These are phyloP conservation scores for Oxyura jamaicensis DNA, from an alignment of 2,113 vertebrate species.

Conservation along the genomic window DNA sequence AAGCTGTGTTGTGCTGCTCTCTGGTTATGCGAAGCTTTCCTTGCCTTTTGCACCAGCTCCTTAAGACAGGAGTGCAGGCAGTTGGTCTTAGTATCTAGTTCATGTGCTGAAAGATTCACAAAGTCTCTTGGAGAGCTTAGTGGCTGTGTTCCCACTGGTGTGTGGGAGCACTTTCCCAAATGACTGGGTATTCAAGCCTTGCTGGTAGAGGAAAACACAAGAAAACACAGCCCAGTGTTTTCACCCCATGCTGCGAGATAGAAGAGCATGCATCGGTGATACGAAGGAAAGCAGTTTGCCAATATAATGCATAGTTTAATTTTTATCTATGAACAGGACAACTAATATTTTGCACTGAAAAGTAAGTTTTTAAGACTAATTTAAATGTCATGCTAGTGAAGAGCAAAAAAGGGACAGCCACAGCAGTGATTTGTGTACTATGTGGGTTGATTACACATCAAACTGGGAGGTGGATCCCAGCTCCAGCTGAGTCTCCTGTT, in stretches of 20 bases:
- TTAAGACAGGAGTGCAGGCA: accelerated
- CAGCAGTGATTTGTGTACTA: neutral
- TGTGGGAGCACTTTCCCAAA: neutral
- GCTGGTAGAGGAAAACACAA: neutral
- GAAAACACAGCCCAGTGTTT: neutral
- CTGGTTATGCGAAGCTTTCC: neutral
- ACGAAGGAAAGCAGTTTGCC: neutral
- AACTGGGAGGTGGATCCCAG: neutral
- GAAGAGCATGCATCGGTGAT: neutral
- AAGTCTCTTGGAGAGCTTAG: neutral
- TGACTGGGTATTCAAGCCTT: neutral
- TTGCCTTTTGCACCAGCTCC: neutral
- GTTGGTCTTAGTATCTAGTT: too few relatives aligned
- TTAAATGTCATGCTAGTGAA: neutral
- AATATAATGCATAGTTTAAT: neutral
- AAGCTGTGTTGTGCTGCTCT: neutral
- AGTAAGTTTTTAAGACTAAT: neutral
- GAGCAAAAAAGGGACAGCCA: neutral
- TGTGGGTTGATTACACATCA: neutral
- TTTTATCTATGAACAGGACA: neutral
- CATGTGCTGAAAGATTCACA: neutral
- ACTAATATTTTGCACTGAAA: neutral
- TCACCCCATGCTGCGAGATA: neutral
- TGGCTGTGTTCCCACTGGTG: accelerated
- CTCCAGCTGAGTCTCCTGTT: neutral